phyloP scores from a whole-genome alignment of 92 coral and sea anemone species.

The Parazoanthus atlanticus region DNA sequence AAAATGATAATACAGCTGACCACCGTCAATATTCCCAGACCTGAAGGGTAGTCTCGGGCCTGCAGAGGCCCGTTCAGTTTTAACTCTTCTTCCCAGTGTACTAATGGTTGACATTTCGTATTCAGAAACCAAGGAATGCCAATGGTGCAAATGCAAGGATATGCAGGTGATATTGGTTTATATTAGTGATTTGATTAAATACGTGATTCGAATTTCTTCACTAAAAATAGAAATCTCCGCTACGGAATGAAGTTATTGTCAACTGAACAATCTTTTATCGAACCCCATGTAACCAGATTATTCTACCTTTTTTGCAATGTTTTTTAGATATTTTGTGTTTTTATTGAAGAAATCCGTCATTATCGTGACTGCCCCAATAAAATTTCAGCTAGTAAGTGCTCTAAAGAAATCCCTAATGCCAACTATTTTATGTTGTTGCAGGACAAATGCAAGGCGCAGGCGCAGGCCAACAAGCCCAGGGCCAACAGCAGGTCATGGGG shows the following conservation, averaged over 20 bases:
- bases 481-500: slow-evolving; percentile 42
- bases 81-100: neutral
- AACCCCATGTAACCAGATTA: too few relatives aligned
- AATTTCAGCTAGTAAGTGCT: neutral
- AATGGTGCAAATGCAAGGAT: slow-evolving; percentile 36
- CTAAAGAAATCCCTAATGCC: neutral
- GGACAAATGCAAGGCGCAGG: slow-evolving; percentile 36
- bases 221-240: too few relatives aligned
- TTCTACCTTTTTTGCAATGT: too few relatives aligned
- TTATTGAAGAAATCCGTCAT: neutral
- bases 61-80: neutral
- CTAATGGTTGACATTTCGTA: neutral
- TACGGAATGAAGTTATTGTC: too few relatives aligned
- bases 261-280: too few relatives aligned
- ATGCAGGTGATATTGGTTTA: slow-evolving; percentile 5
- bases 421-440: neutral
- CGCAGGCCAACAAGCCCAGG: slow-evolving; percentile 38
- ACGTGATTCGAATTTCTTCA: too few relatives aligned
- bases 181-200: too few relatives aligned
- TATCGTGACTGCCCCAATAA: neutral
- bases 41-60: too few relatives aligned
- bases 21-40: too few relatives aligned
- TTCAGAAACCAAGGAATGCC: slow-evolving; percentile 40
- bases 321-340: neutral
- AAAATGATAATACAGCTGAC: too few relatives aligned